phyloP scores from a whole-genome alignment of 2,888 invertebrate species.

The Drosophila affinis region DNA sequence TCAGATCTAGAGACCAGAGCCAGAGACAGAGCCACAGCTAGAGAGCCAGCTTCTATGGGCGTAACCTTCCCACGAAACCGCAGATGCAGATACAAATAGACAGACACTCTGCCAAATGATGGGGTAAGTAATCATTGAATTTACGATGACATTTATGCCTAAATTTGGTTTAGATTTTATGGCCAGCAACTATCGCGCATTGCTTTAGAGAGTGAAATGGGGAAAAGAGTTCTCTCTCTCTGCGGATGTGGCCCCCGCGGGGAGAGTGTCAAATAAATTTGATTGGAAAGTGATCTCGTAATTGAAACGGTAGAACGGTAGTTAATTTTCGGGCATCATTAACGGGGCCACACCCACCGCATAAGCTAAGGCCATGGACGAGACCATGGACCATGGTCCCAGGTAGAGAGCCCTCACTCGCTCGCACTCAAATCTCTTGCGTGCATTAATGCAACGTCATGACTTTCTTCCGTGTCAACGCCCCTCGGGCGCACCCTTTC shows the following conservation, averaged over 20 bases:
- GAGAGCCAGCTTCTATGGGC: slow-evolving; percentile 36
- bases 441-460: slow-evolving; percentile 62
- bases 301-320: slow-evolving; percentile 60
- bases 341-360: slow-evolving; percentile 71
- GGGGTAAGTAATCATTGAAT: slow-evolving; percentile 54
- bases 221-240: slow-evolving; percentile 38
- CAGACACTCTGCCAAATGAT: slow-evolving; percentile 7
- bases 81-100: slow-evolving; percentile 3
- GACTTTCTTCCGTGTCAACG: slow-evolving; percentile 67
- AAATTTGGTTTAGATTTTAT: slow-evolving; percentile 60
- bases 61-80: slow-evolving; percentile 48
- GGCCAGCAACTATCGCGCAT: background rate
- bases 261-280: slow-evolving; percentile 75
- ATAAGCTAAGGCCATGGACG: too few relatives aligned
- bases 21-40: background rate
- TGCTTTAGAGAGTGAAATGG: background rate
- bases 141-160: slow-evolving; percentile 81
- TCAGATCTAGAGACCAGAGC: background rate
- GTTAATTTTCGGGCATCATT: slow-evolving; percentile 77
- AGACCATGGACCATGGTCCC: background rate
- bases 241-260: slow-evolving; percentile 49
- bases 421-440: background rate
- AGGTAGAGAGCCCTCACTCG: slow-evolving; percentile 37
- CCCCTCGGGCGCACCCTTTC: slow-evolving; percentile 55
- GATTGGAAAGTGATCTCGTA: slow-evolving; percentile 57